Conservation (phyloP, 2,113 vertebrate species). For the Cebidichthys violaceus region DNA sequence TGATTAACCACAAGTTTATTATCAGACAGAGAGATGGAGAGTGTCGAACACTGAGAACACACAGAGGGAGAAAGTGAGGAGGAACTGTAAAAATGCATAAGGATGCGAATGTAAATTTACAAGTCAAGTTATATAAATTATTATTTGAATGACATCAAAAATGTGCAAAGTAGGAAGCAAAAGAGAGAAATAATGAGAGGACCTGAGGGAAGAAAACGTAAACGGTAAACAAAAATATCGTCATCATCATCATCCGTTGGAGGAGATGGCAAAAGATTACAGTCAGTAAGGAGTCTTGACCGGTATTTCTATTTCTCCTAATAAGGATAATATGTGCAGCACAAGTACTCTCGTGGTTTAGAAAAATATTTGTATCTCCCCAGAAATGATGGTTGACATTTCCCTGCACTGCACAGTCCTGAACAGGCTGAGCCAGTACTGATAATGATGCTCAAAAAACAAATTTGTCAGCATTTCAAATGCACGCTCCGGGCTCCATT, state of each 20-base stretch:
- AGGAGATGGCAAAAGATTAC: neutral
- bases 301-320: neutral
- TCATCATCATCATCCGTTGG: neutral
- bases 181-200: neutral
- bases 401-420: neutral
- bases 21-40: neutral
- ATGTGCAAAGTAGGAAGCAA: neutral
- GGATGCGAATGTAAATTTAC: neutral
- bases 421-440: neutral
- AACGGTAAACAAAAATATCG: slow-evolving; percentile 24
- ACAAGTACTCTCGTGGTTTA: neutral
- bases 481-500: neutral
- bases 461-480: slow-evolving; percentile 8
- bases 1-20: neutral
- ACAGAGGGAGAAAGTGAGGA: neutral
- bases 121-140: neutral
- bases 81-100: neutral
- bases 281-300: neutral
- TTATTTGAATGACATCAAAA: neutral
- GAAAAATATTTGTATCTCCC: neutral
- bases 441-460: slow-evolving; percentile 10
- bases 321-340: neutral
- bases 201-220: neutral
- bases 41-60: neutral
- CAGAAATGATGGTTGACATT: neutral